Evolutionary conservation across 2,888 invertebrate genomes (phyloP).

Genomic region (Scrobipalpa costella): DNA sequence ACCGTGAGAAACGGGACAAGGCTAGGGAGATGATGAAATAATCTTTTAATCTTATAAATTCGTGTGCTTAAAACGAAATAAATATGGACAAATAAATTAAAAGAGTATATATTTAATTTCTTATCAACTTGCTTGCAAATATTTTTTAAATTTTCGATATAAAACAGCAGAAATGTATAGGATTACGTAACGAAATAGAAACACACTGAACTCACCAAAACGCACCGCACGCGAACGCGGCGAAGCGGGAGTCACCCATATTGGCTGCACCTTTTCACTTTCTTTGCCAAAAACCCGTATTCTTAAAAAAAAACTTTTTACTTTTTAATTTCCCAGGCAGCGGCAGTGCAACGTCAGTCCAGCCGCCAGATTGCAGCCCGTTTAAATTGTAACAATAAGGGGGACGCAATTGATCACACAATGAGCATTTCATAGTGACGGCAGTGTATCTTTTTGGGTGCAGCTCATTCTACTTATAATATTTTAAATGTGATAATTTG

Average conservation of each 20-base stretch:
- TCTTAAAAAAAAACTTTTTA: constrained; percentile 19
- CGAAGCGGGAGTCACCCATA: constrained; percentile 53
- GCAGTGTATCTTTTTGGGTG: constrained; percentile 13
- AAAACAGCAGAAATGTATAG: too few relatives aligned
- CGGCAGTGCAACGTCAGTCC: constrained; percentile 43
- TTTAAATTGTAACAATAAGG: constrained; percentile 53
- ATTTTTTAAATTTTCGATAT: neutral
- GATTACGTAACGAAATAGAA: neutral
- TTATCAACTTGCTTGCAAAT: neutral
- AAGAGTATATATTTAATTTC: too few relatives aligned
- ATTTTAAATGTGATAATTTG: too few relatives aligned
- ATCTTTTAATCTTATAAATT: too few relatives aligned
- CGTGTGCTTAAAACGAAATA: too few relatives aligned
- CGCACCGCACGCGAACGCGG: constrained; percentile 46
- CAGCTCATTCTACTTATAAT: too few relatives aligned
- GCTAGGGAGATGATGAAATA: too few relatives aligned
- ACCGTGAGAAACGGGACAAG: too few relatives aligned
- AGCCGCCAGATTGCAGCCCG: constrained; percentile 49
- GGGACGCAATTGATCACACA: constrained; percentile 66
- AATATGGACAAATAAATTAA: too few relatives aligned
- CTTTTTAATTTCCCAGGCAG: constrained; percentile 28
- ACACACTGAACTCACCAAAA: constrained; percentile 72
- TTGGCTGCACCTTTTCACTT: constrained; percentile 32
- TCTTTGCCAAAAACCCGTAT: neutral
- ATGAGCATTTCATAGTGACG: constrained; percentile 47